Base-by-base conservation (phyloP, 37 sponge, comb jelly and placozoan genomes). In the Theonella swinhoei region DNA sequence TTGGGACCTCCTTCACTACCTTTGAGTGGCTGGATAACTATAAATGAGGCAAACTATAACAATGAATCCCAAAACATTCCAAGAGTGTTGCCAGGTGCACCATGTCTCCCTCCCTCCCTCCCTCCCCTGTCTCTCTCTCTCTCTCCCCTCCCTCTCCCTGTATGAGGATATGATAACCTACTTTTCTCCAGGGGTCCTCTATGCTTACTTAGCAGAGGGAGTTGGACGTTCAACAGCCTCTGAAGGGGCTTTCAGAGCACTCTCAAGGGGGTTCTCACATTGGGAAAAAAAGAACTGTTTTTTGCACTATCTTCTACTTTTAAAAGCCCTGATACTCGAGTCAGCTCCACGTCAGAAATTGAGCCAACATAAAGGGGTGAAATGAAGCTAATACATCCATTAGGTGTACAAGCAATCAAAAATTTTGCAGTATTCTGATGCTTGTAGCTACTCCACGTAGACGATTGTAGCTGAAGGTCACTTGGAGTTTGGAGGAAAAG, bases 341-440 rank as follows among this genome's bases (percentile, higher is more conserved):
- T 81, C 82, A 42, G 72, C 62, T 71, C 54, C 5, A 25, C 29
- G 75, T 23, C 47, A 76, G 36, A 43, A 39, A 20, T 54, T 84
- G 41, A 77, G 64, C 38, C n/a, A 64, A 24, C 75, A 84, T 37
- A 41, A 40, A 14, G 35, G 70, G 73, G 87, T 26, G 74, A 79
- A 14, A 79, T 39, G 40, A 38, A 85, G 39, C 39, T 39, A 28
- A 85, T 78, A 31, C 28, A 70, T 26, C 85, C 85, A 84, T 77
- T 72, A 1, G 86, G 86, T 59, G 79, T 70, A 85, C 69, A 71
- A 28, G 60, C 78, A 42, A 89, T 74, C 28, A 89, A 42, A 72
- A 76, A 78, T 31, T 89, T 89, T 3, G 39, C 33, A 20, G 89
- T 89, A 60, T 83, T 89, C 59, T 89, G 83, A 58, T 83, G 79